Conservation (phyloP, 2,888 invertebrate genomes). For the Ephialtes manifestator region DNA sequence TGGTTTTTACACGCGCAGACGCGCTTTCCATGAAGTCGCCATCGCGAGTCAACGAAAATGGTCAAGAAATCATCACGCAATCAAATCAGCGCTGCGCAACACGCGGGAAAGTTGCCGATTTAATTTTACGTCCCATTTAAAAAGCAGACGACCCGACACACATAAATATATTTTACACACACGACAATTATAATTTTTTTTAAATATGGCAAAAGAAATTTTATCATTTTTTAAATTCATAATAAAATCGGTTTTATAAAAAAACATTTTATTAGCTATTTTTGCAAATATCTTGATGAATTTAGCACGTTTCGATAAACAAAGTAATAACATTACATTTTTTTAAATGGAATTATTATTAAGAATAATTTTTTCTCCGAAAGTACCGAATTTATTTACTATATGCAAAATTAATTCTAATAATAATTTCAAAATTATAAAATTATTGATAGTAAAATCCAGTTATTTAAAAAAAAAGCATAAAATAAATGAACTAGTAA, state of each 20-base stretch:
- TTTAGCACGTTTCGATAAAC: no score
- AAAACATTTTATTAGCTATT: no score
- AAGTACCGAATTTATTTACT: no score
- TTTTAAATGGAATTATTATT: background rate
- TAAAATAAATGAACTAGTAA: background rate
- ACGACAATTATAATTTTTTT: background rate
- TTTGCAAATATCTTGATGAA: no score
- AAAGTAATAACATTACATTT: background rate
- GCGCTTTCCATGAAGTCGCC: constrained; percentile 44
- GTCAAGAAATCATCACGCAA: constrained; percentile 49
- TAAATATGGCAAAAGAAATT: background rate
- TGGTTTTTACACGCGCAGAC: constrained; percentile 57
- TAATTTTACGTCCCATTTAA: constrained; percentile 37
- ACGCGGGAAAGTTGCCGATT: constrained; percentile 55
- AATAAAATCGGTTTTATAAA: no score
- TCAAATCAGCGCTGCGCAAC: constrained; percentile 13
- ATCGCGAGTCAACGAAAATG: constrained; percentile 15
- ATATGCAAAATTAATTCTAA: no score
- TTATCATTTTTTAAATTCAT: background rate
- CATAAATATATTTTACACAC: background rate
- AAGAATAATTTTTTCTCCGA: background rate
- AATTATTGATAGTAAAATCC: no score
- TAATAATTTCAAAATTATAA: background rate
- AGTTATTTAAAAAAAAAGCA: no score
- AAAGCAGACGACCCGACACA: constrained; percentile 17